Evolutionary conservation across 2,113 vertebrate genomes (phyloP).

Genomic region (Globicephala melas): DNA sequence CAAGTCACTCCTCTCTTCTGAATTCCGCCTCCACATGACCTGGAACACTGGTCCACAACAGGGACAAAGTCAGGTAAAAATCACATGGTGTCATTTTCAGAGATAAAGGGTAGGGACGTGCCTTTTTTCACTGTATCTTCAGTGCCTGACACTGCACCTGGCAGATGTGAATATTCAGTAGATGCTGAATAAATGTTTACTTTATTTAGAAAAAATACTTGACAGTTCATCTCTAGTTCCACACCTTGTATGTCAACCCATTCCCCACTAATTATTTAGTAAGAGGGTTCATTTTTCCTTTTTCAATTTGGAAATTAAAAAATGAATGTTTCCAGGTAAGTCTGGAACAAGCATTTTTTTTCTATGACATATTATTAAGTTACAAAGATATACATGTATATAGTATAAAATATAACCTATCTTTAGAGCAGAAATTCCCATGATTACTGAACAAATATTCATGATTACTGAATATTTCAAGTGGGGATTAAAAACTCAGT

Average conservation of each 20-base stretch:
- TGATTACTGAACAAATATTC: background rate
- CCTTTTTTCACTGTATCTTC: background rate
- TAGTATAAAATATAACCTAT: background rate
- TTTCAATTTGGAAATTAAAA: background rate
- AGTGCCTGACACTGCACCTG: background rate
- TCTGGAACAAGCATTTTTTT: background rate
- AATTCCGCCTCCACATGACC: slow-evolving; percentile 78
- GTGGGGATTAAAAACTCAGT: background rate
- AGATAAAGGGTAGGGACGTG: background rate
- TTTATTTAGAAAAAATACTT: background rate
- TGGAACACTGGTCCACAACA: slow-evolving; percentile 74
- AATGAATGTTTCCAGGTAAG: background rate
- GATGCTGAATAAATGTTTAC: background rate
- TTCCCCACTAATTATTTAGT: background rate
- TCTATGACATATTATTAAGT: background rate
- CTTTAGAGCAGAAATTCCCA: background rate
- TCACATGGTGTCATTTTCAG: background rate
- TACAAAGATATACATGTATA: background rate
- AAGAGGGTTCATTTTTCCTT: background rate
- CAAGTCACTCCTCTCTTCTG: slow-evolving; percentile 67
- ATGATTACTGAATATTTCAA: background rate
- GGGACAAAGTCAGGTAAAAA: background rate
- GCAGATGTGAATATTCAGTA: background rate
- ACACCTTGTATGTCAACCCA: background rate
- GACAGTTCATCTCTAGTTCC: background rate